Base-by-base conservation (phyloP, 2,888 invertebrate species). In the Hanleya hanleyi region DNA sequence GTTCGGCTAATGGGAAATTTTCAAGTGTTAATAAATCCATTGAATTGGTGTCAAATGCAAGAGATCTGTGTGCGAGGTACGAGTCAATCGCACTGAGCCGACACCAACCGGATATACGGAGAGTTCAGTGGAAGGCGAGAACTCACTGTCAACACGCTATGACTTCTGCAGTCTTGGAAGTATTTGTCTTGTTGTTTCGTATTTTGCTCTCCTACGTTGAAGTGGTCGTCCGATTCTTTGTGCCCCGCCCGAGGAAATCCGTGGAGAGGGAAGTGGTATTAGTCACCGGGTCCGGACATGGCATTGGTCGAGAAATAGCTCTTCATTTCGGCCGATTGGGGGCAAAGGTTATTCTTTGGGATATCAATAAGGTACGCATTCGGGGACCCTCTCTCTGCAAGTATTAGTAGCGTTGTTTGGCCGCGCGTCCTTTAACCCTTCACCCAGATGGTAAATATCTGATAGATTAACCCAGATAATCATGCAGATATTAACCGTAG, bases 271-370 rank as follows among this genome's bases (percentile, higher is more conserved):
- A 86, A 69, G 75, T 82, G 9, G 86, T 84, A 7, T 73, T 89
- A 7, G 78, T 89, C 0, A 87, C 88, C 6, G 88, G 88, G 18
- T 86, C 85, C 2, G 87, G 86, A 5, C 84, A 85, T 70, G 88
- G 88, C 0, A 84, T 89, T 18, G 88, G 88, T 12, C 66, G 83
- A 50, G 85, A 87, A 71, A 74, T 88, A n/a, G 85, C 87, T 3
- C 36, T 86, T 38, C 78, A 83, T 50, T 79, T 88, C 47, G 80
- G 84, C 15, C 75, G 77, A 32, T 75, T 78, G 12, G 87, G 87
- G 12, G 84, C 86, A 7, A 77, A 76, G 18, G 72, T 88, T 15
- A 84, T 85, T 0, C 71, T 87, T 26, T 86, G 84, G 86, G 88
- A 88, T 62, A 81, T 88, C n/a, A 84, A 86, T 66, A 80, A 86